A percentile compares a stretch with the other conserved stretches of the same genome.
Evolutionary conservation across 2,113 vertebrate species (phyloP).

Genomic region (Phrynocephalus versicolor): DNA sequence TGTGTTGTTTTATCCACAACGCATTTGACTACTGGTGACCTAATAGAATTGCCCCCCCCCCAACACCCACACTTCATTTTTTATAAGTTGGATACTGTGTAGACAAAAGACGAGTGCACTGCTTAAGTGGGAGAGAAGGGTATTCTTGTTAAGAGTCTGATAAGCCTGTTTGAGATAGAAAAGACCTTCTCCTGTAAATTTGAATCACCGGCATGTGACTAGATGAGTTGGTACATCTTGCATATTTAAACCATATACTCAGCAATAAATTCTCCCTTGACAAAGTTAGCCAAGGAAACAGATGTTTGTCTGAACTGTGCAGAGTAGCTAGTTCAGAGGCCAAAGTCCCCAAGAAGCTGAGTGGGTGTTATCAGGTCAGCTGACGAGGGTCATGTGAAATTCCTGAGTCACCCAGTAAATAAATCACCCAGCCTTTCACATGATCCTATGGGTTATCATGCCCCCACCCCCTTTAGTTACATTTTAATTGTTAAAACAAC

Average conservation of each 20-base stretch:
- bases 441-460: slow-evolving; percentile 7
- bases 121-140: neutral
- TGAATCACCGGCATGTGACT: rapidly evolving
- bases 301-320: slow-evolving; percentile 35
- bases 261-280: neutral
- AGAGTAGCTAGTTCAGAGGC: slow-evolving; percentile 33
- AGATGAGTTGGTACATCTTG: neutral
- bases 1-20: neutral
- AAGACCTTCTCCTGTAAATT: rapidly evolving
- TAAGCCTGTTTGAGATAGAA: neutral
- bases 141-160: neutral
- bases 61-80: neutral
- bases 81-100: neutral
- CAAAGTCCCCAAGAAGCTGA: slow-evolving; percentile 31
- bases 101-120: neutral
- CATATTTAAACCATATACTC: neutral
- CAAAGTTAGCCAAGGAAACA: slow-evolving; percentile 16
- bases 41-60: neutral
- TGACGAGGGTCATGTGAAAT: slow-evolving; percentile 42
- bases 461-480: neutral
- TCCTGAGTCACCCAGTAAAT: neutral
- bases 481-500: neutral
- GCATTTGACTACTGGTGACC: neutral
- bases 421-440: slow-evolving; percentile 16
- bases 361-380: neutral